These are phyloP conservation scores for Onychomys leucogaster DNA, from an alignment of 2,797 vertebrate genomes.

Conservation along the genomic window DNA sequence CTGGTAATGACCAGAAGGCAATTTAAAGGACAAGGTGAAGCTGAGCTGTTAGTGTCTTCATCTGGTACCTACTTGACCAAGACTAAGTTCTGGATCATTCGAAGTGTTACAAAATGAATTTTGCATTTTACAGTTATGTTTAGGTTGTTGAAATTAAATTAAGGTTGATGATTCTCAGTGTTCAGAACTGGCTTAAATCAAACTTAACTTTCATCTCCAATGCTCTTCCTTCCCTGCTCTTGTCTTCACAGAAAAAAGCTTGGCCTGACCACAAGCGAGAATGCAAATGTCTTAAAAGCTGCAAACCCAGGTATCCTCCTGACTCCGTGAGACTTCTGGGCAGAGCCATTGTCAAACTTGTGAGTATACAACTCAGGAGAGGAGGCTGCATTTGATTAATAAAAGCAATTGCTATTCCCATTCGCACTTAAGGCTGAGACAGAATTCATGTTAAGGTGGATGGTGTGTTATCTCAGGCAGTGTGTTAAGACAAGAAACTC, in stretches of 20 bases:
- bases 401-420: not conserved
- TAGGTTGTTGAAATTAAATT: conserved; percentile 31
- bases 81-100: not conserved
- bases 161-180: not conserved
- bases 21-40: conserved; percentile 24
- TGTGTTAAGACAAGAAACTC: not conserved
- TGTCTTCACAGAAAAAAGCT: conserved; percentile 90
- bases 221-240: not conserved
- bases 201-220: not conserved
- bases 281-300: conserved; percentile 92
- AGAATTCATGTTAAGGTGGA: not conserved
- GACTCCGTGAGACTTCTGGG: conserved; percentile 95
- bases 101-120: conserved; percentile 20
- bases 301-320: conserved; percentile 92
- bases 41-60: not conserved
- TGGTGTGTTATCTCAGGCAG: not conserved
- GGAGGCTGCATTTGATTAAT: not conserved
- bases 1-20: conserved; percentile 11
- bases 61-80: not conserved
- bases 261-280: conserved; percentile 95
- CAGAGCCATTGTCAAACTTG: conserved; percentile 93
- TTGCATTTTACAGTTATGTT: conserved; percentile 38
- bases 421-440: not conserved
- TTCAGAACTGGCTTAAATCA: conserved; percentile 19
- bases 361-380: conserved; percentile 84